These are phyloP conservation scores for Leiothrix lutea DNA, from an alignment of 2,113 vertebrate species.

Conservation along the genomic window DNA sequence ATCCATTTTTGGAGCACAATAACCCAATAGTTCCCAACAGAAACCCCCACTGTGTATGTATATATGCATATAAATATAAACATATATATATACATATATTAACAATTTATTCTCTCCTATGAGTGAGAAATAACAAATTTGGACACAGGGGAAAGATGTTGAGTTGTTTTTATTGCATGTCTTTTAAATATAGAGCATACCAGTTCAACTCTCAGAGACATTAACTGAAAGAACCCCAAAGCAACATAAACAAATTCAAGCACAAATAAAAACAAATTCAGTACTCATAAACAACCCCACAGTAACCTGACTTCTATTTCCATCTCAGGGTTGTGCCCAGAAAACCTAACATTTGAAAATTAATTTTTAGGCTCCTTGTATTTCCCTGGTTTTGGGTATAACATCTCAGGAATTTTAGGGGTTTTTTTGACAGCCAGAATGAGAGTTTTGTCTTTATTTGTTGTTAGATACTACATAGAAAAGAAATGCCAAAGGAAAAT, in stretches of 20 bases:
- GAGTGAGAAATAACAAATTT: not conserved
- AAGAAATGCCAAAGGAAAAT: not conserved
- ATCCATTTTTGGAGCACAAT: not conserved
- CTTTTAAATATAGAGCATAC: slow-evolving; percentile 9
- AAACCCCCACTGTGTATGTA: not conserved
- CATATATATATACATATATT: not conserved
- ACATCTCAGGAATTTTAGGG: not conserved
- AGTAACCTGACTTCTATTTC: not conserved
- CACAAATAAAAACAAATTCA: slow-evolving; percentile 24
- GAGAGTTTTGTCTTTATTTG: not conserved
- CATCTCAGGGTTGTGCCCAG: not conserved
- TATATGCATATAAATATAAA: not conserved
- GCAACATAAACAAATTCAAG: slow-evolving; percentile 34
- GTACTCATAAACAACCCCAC: not conserved
- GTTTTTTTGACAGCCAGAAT: not conserved
- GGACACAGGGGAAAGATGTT: not conserved
- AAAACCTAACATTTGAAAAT: not conserved
- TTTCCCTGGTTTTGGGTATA: not conserved
- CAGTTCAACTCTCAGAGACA: slow-evolving; percentile 29
- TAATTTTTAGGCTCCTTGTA: not conserved
- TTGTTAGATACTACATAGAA: not conserved
- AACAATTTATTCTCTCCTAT: not conserved
- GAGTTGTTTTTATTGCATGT: slow-evolving; percentile 47
- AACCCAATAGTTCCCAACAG: not conserved
- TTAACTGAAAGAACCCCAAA: slow-evolving; percentile 16